These are phyloP conservation scores for Sylvia atricapilla DNA, from an alignment of 2,113 vertebrate genomes.

Conservation along the genomic window DNA sequence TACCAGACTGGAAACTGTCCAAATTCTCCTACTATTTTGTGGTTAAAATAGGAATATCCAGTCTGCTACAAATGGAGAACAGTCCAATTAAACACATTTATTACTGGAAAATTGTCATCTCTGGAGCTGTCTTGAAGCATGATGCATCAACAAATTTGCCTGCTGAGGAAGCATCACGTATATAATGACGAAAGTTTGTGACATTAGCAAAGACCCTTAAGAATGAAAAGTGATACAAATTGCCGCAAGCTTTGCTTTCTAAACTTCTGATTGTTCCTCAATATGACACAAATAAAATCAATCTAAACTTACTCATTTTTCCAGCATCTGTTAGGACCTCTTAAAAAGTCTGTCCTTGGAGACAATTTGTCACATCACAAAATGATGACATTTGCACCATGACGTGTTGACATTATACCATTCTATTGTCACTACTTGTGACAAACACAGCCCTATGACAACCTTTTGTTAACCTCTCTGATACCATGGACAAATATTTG, in stretches of 20 bases:
- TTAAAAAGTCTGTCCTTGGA: not conserved
- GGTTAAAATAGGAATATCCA: constrained; percentile 3
- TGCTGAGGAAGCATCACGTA: not conserved
- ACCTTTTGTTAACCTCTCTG: not conserved
- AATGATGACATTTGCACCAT: not conserved
- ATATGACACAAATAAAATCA: not conserved
- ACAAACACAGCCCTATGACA: not conserved
- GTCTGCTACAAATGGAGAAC: not conserved
- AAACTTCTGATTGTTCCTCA: not conserved
- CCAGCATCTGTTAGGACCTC: not conserved
- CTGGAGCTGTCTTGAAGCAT: not conserved
- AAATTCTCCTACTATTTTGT: not conserved
- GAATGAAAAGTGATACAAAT: constrained; percentile 10
- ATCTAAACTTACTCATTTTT: not conserved
- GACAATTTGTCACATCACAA: constrained; percentile 9
- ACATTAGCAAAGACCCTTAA: constrained; percentile 28
- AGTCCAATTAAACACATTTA: not conserved
- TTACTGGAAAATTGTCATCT: not conserved
- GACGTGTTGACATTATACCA: not conserved
- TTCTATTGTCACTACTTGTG: not conserved
- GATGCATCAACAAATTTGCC: not conserved
- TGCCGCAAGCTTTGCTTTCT: constrained; percentile 13
- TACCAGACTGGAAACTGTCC: not conserved
- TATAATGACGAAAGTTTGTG: not conserved
- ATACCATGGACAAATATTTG: not conserved